phyloP scores from a whole-genome alignment of 2,797 vertebrate species.

The Paratrypauchen microcephalus region DNA sequence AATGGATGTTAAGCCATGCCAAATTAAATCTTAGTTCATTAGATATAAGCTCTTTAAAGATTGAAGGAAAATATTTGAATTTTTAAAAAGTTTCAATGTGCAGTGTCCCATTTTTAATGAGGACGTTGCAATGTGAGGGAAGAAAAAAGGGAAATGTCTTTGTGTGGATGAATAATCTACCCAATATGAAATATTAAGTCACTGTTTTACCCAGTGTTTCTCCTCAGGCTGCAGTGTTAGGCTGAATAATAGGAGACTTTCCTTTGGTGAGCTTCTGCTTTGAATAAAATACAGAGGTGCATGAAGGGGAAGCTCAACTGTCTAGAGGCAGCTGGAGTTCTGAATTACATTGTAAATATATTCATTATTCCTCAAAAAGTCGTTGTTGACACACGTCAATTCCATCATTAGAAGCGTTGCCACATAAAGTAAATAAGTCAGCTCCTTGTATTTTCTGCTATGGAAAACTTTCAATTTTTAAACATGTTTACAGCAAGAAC shows the following conservation, averaged over 20 bases:
- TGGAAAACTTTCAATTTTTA: constrained; percentile 64
- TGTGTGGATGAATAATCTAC: constrained; percentile 80
- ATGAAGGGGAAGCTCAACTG: constrained; percentile 75
- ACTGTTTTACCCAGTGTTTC: constrained; percentile 78
- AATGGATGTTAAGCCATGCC: constrained; percentile 80
- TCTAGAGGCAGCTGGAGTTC: constrained; percentile 72
- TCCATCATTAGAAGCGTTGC: constrained; percentile 66
- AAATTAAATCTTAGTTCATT: constrained; percentile 82
- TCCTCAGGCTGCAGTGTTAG: constrained; percentile 78
- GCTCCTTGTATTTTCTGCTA: constrained; percentile 59
- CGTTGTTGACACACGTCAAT: constrained; percentile 77
- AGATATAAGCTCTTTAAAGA: constrained; percentile 82
- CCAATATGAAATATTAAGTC: constrained; percentile 81
- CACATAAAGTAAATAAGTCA: constrained; percentile 70
- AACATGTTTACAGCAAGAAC: constrained; percentile 59
- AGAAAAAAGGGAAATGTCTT: constrained; percentile 67
- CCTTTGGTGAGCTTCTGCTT: constrained; percentile 77
- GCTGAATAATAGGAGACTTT: constrained; percentile 78
- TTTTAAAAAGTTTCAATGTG: constrained; percentile 80
- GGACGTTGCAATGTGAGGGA: constrained; percentile 69
- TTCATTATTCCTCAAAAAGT: constrained; percentile 71
- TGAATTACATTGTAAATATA: constrained; percentile 79
- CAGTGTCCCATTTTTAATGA: constrained; percentile 80
- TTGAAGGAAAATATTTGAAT: constrained; percentile 81
- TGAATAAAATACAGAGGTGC: constrained; percentile 80